Evolutionary conservation across 2,888 invertebrate genomes (phyloP), one percentile per base, ranked within the genome.

Genomic region (Heliothis peltigera): DNA sequence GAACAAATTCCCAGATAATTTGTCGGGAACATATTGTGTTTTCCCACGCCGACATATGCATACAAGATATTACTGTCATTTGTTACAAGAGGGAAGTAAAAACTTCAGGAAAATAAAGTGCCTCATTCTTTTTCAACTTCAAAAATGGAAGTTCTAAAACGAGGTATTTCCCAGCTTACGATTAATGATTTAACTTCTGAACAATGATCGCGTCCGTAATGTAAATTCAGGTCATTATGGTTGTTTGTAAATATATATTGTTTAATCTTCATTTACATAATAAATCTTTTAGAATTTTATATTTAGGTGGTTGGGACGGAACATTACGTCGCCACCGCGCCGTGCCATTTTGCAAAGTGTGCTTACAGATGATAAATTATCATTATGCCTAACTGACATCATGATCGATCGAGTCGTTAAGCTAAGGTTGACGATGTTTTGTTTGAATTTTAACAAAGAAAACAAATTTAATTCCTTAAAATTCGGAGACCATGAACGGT

Each of bases 321-420:
- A 76, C 77, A 81, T 86, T 83, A 86, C 81, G 81, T 77, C 76
- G 66, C 63, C 59, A 67, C 75, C 75, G 72, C 76, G 51, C 49
- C 47, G 48, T 74, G 64, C 49, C 60, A 82, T 84, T 86, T 83
- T 82, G 80, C 79, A 77, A 83, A 85, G 84, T 86, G 83, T 86
- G 84, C 84, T 84, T 80, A 73, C 80, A 81, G 81, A 87, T 87
- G 86, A 88, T 88, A 88, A 87, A 88, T 88, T 88, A 86, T 87
- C 86, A 87, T 87, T 86, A 87, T 80, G 81, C 85, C 77, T 82
- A 82, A 85, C 83, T 82, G 82, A 84, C 81, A 82, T 73, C 79
- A 77, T 87, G 87, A 88, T 89, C 87, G 86, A 88, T 86, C 82
- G 82, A 80, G 80, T 83, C 82, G 81, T 85, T 85, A 86, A 80